Evolutionary conservation across 2,113 vertebrate species (phyloP).

Genomic region (Urocynchramus pylzowi): DNA sequence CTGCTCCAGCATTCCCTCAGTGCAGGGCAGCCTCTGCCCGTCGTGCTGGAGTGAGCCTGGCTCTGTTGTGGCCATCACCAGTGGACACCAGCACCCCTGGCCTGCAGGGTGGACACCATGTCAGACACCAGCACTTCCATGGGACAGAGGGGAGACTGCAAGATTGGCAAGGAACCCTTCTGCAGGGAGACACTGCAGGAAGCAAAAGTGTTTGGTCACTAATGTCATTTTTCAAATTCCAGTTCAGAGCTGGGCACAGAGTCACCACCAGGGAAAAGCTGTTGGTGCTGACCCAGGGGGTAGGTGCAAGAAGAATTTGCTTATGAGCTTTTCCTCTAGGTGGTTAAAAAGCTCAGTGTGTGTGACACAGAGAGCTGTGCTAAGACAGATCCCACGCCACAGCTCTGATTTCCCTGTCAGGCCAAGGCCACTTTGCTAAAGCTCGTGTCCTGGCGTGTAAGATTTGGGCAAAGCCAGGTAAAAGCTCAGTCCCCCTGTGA

Average conservation of each 20-base stretch:
- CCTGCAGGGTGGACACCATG: background rate
- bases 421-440: background rate
- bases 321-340: background rate
- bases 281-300: background rate
- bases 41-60: background rate
- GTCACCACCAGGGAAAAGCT: background rate
- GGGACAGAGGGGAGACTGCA: accelerated
- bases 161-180: background rate
- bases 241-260: background rate
- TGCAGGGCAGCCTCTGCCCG: background rate
- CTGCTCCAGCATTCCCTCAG: background rate
- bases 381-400: accelerated
- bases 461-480: background rate
- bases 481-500: background rate
- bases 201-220: background rate
- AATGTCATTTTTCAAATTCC: background rate
- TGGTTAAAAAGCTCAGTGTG: background rate
- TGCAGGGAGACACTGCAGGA: background rate
- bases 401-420: background rate
- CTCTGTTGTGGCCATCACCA: background rate
- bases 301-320: background rate
- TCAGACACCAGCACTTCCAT: background rate
- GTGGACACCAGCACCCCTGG: background rate
- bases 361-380: background rate
- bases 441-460: background rate